Evolutionary conservation across 2,797 vertebrate species (phyloP), one percentile per base, ranked within the genome.

Genomic region (Microtus agrestis): DNA sequence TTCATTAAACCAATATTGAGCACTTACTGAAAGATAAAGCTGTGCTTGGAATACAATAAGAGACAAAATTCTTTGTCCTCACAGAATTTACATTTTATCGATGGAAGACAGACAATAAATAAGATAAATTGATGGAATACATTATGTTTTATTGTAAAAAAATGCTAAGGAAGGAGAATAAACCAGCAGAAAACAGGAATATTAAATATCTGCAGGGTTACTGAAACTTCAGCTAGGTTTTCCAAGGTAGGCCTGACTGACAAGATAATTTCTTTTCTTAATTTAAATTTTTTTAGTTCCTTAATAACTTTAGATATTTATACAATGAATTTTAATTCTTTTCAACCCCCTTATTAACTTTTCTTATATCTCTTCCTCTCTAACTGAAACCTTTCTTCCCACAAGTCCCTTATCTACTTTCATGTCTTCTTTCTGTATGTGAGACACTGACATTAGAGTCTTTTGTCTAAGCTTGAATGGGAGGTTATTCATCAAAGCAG

Each of bases 41-140:
- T 2, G 48, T 65, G 34, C 21, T 89, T 27, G 54, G 29, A 23
- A 78, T 81, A 86, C 13, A 82, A 21, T 86, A 93, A 87, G 67
- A 76, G 56, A 51, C 54, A 85, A 67, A 65, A 93, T 87, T 40
- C 2, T 93, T 61, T 67, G 31, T 15, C 40, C n/a, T 91, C 61
- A 56, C 40, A 31, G 37, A 51, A 27, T 91, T 91, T 92, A 43
- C 17, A 73, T 91, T 88, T 79, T 80, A 80, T 23, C 87, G 37
- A 29, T 37, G 23, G 34, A 79, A 89, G n/a, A 78, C 13, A 94
- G n/a, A 86, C 3, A 94, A 86, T 81, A 95, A 77, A 56, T 82
- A 95, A 81, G 90, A 91, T 73, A 93, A 95, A 74, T 89, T 63
- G 96, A 27, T 89, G 65, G 1, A 89, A 84, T 87, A 77, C 23